Evolutionary conservation across 2,113 vertebrate genomes (phyloP).

Genomic region (Protobothrops mucrosquamatus): DNA sequence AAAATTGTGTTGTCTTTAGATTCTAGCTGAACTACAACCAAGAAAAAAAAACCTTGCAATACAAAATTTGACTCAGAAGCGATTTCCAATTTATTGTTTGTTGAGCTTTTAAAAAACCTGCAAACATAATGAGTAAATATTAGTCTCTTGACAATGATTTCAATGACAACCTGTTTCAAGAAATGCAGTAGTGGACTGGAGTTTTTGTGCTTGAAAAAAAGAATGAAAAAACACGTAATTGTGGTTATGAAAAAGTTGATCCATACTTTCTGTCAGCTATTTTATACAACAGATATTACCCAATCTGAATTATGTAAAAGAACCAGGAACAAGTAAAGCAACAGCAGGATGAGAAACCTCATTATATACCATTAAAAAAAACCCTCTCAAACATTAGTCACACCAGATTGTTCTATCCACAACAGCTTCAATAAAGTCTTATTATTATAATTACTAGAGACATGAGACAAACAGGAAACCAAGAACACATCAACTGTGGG

Average conservation of each 20-base stretch:
- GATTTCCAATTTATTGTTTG: not conserved
- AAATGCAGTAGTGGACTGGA: not conserved
- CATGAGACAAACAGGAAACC: conserved; percentile 7
- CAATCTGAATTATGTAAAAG: not conserved
- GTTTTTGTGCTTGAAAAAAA: not conserved
- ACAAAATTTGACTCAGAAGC: not conserved
- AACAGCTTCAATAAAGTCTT: not conserved
- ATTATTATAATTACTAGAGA: not conserved
- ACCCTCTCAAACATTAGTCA: conserved; percentile 6
- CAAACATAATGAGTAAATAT: conserved; percentile 23
- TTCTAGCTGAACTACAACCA: not conserved
- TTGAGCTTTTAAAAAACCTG: not conserved
- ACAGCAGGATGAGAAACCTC: not conserved
- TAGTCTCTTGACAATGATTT: conserved; percentile 12
- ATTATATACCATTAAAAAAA: not conserved
- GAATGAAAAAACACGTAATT: not conserved
- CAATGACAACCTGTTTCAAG: not conserved
- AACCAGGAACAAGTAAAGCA: not conserved
- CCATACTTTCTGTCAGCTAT: not conserved
- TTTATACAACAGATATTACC: not conserved
- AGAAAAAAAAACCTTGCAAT: not conserved
- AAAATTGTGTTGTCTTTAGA: not conserved
- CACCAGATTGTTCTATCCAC: not conserved
- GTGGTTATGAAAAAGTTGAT: not conserved
- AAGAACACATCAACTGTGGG: not conserved